Conservation (phyloP, 2,797 vertebrate species). For the Poecilia wingei region DNA sequence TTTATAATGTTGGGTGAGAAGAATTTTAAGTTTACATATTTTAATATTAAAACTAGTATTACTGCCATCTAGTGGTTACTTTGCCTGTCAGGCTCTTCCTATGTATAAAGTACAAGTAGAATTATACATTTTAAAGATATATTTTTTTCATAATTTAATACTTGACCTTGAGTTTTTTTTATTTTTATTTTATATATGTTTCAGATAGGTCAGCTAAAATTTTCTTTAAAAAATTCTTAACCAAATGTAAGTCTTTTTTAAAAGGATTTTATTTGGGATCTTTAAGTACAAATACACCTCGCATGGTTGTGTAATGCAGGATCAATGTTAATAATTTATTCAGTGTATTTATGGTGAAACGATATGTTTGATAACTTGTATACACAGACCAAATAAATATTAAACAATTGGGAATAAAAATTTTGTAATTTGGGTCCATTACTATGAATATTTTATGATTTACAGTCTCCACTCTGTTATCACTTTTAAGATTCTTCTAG, state of each 20-base stretch:
- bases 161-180: not conserved
- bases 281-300: not conserved
- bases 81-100: not conserved
- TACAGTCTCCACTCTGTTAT: not conserved
- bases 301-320: not conserved
- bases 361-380: not conserved
- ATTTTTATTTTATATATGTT: not conserved
- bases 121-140: not conserved
- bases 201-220: not conserved
- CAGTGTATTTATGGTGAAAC: not conserved
- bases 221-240: not conserved
- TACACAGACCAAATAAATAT: too few relatives aligned
- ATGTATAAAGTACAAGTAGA: not conserved
- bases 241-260: too few relatives aligned
- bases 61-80: slow-evolving; percentile 1
- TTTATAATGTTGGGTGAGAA: too few relatives aligned
- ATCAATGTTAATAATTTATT: not conserved
- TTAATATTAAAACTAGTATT: not conserved
- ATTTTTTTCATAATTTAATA: not conserved
- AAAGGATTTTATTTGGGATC: not conserved
- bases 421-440: not conserved
- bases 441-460: not conserved
- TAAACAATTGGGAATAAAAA: not conserved
- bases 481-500: not conserved
- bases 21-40: not conserved